phyloP scores from a whole-genome alignment of 2,113 vertebrate species.

The Ageneiosus marmoratus region DNA sequence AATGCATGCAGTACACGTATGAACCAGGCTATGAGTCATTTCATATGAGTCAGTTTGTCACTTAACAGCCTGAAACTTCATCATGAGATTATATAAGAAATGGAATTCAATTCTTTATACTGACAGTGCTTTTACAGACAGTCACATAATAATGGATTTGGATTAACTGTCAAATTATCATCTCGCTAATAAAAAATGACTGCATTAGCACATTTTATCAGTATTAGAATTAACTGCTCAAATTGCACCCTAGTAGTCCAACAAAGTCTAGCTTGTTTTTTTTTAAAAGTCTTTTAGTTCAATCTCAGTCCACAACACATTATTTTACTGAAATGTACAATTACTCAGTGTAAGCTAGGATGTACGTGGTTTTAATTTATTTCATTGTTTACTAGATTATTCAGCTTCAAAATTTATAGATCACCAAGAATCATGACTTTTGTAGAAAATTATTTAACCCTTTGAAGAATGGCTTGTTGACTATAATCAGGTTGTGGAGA shows the following conservation, averaged over 20 bases:
- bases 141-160: neutral
- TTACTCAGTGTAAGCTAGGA: neutral
- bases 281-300: neutral
- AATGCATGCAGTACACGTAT: too few species aligned
- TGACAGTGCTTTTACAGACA: neutral
- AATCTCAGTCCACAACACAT: neutral
- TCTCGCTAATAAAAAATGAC: neutral
- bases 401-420: neutral
- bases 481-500: neutral
- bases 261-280: neutral
- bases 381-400: neutral
- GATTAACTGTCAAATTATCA: neutral
- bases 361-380: neutral
- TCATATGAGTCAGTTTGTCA: too few species aligned
- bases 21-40: too few species aligned
- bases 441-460: neutral
- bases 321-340: neutral
- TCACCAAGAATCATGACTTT: neutral
- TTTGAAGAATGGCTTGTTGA: neutral
- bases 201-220: neutral
- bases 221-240: neutral
- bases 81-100: neutral
- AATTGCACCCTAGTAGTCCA: neutral
- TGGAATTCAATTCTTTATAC: neutral
- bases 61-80: neutral